Conservation (phyloP, 37 sponge, comb jelly and placozoan species). For the Axinella damicornis region DNA sequence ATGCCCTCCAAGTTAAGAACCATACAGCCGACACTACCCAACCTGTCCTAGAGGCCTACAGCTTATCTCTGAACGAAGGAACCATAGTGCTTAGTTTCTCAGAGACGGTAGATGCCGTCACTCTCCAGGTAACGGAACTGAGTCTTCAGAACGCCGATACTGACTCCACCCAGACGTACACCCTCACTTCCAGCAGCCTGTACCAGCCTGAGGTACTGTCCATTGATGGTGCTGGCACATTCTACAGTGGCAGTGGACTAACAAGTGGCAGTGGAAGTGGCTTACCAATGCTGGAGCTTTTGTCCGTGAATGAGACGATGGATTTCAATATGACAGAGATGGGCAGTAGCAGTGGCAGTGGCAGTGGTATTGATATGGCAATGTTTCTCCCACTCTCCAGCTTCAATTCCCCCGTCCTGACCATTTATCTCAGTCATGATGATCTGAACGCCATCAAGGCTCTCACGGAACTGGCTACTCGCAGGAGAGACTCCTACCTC, state of each 20-base stretch:
- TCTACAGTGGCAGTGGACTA: slow-evolving; percentile 11
- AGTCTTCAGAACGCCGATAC: slow-evolving; percentile 47
- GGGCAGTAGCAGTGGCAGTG: not conserved
- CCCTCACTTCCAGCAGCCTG: slow-evolving; percentile 46
- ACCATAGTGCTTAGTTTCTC: slow-evolving; percentile 78
- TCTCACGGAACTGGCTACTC: slow-evolving; percentile 64
- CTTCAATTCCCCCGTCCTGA: slow-evolving; percentile 54
- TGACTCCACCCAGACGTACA: slow-evolving; percentile 26
- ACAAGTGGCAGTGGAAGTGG: slow-evolving; percentile 42
- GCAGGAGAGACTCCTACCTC: slow-evolving; percentile 51
- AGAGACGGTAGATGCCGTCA: slow-evolving; percentile 89
- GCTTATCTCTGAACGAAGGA: slow-evolving; percentile 78
- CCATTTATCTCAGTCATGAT: slow-evolving; percentile 58
- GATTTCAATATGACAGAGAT: not conserved
- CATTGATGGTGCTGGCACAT: slow-evolving; percentile 21
- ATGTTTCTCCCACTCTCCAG: slow-evolving; percentile 40
- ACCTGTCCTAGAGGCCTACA: slow-evolving; percentile 66
- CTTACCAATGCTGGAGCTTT: not conserved
- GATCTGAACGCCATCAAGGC: slow-evolving; percentile 87
- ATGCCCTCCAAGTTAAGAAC: slow-evolving; percentile 40
- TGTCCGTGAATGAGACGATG: not conserved
- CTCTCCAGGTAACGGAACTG: slow-evolving; percentile 77
- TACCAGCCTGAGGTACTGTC: slow-evolving; percentile 16
- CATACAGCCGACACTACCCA: slow-evolving; percentile 75
- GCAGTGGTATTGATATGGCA: not conserved